Conservation (phyloP, 1,140 invertebrate species). For the Ladona fulva region DNA sequence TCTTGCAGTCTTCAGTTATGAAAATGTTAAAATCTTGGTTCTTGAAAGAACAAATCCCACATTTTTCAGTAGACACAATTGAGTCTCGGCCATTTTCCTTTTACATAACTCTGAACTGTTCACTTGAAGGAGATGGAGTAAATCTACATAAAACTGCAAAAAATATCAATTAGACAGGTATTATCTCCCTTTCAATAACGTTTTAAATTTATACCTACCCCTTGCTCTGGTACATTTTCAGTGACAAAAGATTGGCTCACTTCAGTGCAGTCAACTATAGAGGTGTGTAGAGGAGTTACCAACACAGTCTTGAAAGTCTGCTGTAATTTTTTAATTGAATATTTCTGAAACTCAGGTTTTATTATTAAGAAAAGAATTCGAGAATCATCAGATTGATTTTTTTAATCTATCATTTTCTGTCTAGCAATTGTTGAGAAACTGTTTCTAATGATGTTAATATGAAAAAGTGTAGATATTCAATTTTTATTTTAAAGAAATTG, state of each 20-base stretch:
- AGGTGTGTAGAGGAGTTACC: constrained; percentile 51
- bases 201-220: constrained; percentile 36
- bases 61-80: neutral
- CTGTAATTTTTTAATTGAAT: too few species aligned
- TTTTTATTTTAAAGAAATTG: too few species aligned
- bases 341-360: too few species aligned
- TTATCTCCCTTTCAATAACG: constrained; percentile 4
- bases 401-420: too few species aligned
- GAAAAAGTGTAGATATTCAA: too few species aligned
- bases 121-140: constrained; percentile 48
- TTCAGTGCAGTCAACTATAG: constrained; percentile 57
- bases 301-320: constrained; percentile 47
- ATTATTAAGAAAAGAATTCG: too few species aligned
- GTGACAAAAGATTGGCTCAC: constrained; percentile 53
- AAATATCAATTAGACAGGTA: neutral
- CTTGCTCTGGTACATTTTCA: constrained; percentile 43
- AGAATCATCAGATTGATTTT: too few species aligned
- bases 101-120: constrained; percentile 30
- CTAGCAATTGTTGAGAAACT: too few species aligned
- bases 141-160: constrained; percentile 56
- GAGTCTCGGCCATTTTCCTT: constrained; percentile 27
- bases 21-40: constrained; percentile 11
- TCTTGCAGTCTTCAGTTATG: neutral
- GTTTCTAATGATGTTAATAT: too few species aligned
- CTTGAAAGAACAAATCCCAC: neutral